phyloP scores from a whole-genome alignment of 2,113 vertebrate species.

The Penelope pileata region DNA sequence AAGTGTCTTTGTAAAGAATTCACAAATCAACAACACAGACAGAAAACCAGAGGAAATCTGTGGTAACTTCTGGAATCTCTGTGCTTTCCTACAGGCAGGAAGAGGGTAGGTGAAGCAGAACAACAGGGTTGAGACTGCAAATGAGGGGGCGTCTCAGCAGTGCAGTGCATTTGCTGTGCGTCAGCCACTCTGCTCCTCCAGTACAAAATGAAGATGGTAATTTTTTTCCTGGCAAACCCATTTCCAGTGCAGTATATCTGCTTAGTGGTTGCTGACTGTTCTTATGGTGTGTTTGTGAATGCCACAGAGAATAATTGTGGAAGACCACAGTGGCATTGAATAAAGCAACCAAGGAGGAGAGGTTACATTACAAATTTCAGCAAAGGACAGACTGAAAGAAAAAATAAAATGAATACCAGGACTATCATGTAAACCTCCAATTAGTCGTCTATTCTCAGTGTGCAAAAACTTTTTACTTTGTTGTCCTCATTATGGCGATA shows the following conservation, averaged over 20 bases:
- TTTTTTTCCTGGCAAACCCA: background rate
- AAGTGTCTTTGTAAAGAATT: background rate
- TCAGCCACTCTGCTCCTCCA: fast-evolving
- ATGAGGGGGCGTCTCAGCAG: fast-evolving
- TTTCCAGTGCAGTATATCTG: background rate
- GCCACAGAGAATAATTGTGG: background rate
- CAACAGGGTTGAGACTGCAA: fast-evolving
- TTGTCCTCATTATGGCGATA: background rate
- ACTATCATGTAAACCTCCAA: background rate
- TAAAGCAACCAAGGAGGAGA: background rate
- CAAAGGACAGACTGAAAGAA: background rate
- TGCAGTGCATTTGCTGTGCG: background rate
- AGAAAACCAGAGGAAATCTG: background rate
- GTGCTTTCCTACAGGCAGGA: background rate
- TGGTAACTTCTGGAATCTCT: background rate
- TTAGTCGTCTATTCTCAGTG: background rate
- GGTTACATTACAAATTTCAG: background rate
- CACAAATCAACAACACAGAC: background rate
- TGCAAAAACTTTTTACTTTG: background rate
- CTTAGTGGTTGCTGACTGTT: background rate
- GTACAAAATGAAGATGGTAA: background rate
- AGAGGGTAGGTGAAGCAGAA: background rate
- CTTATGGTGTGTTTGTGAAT: background rate
- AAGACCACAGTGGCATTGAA: background rate
- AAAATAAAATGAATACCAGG: background rate